Percentiles rank a stretch among this genome's conserved stretches.
phyloP scores from a whole-genome alignment of 2,888 invertebrate species.

The Eubasilissa splendida region DNA sequence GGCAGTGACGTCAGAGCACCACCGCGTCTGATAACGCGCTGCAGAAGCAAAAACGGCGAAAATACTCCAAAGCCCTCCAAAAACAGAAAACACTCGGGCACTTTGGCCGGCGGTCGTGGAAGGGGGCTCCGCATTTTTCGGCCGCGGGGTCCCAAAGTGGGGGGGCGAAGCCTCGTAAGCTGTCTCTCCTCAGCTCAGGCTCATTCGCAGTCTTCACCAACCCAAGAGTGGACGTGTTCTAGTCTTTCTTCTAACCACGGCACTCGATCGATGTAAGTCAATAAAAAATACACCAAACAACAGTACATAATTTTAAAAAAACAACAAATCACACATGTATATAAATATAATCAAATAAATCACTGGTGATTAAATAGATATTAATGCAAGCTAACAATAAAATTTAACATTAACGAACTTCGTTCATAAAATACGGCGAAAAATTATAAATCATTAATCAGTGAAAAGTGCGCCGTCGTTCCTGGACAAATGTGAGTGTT shows the following conservation, averaged over 20 bases:
- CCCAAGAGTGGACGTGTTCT: constrained; percentile 45
- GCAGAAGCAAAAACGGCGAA: constrained; percentile 9
- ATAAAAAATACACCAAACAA: background rate
- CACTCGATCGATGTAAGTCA: constrained; percentile 36
- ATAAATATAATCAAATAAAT: too few relatives aligned
- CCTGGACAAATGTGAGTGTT: constrained; percentile 47
- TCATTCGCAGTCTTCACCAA: constrained; percentile 55
- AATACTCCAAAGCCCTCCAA: constrained; percentile 16
- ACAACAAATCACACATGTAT: too few relatives aligned
- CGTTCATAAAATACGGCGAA: background rate
- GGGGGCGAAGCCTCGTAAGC: constrained; percentile 54
- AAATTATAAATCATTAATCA: background rate
- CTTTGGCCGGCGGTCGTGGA: constrained; percentile 14
- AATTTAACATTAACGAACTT: background rate
- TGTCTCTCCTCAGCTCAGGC: constrained; percentile 24
- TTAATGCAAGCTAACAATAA: too few relatives aligned
- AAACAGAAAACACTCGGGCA: background rate
- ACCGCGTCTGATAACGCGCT: background rate
- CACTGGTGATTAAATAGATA: too few relatives aligned
- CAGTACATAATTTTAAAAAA: too few relatives aligned
- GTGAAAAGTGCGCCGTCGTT: constrained; percentile 5
- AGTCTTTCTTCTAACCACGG: constrained; percentile 14
- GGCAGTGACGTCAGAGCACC: background rate
- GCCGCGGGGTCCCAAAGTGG: constrained; percentile 28
- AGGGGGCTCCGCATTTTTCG: constrained; percentile 48